Evolutionary conservation across 2,113 vertebrate species (phyloP).

Genomic region (Epinephelus lanceolatus): DNA sequence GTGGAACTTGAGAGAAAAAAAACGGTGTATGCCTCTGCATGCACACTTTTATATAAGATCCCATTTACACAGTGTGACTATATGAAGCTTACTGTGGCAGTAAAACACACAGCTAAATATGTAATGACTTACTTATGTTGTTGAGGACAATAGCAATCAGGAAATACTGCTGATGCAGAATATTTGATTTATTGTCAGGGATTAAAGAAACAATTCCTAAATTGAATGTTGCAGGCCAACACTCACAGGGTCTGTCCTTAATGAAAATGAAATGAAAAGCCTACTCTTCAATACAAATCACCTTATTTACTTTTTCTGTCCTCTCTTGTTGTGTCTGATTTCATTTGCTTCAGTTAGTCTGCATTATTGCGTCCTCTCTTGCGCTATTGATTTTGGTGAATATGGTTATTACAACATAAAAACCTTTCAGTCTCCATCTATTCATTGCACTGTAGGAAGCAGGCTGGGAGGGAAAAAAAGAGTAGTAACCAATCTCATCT

Average conservation of each 20-base stretch:
- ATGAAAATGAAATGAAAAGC: no score
- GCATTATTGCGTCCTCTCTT: constrained; percentile 92
- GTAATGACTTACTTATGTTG: constrained; percentile 41
- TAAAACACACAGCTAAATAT: constrained; percentile 39
- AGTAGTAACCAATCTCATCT: constrained; percentile 57
- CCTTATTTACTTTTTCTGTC: constrained; percentile 86
- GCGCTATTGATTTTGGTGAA: constrained; percentile 96
- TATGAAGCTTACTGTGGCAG: constrained; percentile 4
- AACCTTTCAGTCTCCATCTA: constrained; percentile 87
- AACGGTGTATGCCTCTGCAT: not conserved
- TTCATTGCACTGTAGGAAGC: constrained; percentile 83
- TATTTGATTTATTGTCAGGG: constrained; percentile 52
- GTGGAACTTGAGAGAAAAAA: constrained; percentile 28
- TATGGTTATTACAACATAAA: constrained; percentile 96
- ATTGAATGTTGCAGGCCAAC: constrained; percentile 89
- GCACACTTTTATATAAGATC: constrained; percentile 3
- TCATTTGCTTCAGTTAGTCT: constrained; percentile 91
- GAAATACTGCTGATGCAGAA: constrained; percentile 74
- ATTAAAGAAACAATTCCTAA: constrained; percentile 83
- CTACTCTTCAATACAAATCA: constrained; percentile 94
- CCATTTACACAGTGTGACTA: constrained; percentile 1
- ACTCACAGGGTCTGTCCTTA: constrained; percentile 88
- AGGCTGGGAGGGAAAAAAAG: constrained; percentile 19
- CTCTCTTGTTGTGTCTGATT: constrained; percentile 88
- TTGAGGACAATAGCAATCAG: constrained; percentile 41